Conservation (phyloP, 1,140 invertebrate species). For the Drosophila melanogaster region DNA sequence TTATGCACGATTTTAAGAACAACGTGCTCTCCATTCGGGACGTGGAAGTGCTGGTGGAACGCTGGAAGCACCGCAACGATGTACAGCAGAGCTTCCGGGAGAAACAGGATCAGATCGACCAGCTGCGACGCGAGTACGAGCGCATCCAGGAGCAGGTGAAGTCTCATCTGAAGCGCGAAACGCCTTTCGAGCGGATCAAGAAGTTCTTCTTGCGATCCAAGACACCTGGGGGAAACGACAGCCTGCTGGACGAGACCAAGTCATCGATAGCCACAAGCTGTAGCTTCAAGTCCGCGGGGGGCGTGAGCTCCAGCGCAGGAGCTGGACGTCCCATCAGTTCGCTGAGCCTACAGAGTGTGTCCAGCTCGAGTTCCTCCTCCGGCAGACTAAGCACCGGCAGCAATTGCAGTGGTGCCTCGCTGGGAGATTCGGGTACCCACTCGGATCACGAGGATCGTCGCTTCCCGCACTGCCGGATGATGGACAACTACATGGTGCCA, state of each 20-base stretch:
- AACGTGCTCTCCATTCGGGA: slow-evolving; percentile 93
- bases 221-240: slow-evolving; percentile 77
- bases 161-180: slow-evolving; percentile 89
- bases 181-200: slow-evolving; percentile 91
- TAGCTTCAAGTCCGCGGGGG: slow-evolving; percentile 83
- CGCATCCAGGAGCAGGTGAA: slow-evolving; percentile 91
- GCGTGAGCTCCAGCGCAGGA: slow-evolving; percentile 2
- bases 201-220: slow-evolving; percentile 90
- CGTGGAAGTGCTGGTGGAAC: slow-evolving; percentile 92
- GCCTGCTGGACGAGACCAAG: slow-evolving; percentile 78
- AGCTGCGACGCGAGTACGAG: slow-evolving; percentile 92
- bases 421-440: slow-evolving; percentile 93
- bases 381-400: slow-evolving; percentile 91
- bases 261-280: slow-evolving; percentile 81
- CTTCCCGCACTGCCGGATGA: slow-evolving; percentile 85
- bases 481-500: slow-evolving; percentile 86
- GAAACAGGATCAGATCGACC: slow-evolving; percentile 91
- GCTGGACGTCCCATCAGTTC: slow-evolving; percentile 88
- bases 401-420: slow-evolving; percentile 90
- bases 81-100: slow-evolving; percentile 93
- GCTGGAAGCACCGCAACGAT: slow-evolving; percentile 93
- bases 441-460: slow-evolving; percentile 92
- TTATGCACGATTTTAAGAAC: slow-evolving; percentile 95
- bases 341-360: slow-evolving; percentile 89
- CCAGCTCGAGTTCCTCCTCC: slow-evolving; percentile 89